These are phyloP conservation scores for Cheirogaleus major DNA, from an alignment of 2,797 vertebrate species.

Conservation along the genomic window DNA sequence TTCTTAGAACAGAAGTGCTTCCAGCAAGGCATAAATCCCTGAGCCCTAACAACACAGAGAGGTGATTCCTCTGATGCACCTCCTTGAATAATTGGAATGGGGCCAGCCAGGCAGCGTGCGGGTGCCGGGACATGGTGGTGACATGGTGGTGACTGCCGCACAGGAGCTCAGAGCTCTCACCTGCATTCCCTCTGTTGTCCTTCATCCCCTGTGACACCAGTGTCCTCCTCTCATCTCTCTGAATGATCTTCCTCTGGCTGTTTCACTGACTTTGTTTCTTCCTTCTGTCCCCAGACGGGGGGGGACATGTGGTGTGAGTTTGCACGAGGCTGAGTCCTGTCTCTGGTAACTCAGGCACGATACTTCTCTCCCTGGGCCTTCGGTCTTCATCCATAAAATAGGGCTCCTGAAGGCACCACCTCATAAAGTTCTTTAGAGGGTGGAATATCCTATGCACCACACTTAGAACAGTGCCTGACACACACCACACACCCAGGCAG, in stretches of 20 bases:
- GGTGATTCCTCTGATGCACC: background rate
- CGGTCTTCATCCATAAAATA: background rate
- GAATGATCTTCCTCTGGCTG: background rate
- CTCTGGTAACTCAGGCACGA: background rate
- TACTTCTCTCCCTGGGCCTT: background rate
- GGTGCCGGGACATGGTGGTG: background rate
- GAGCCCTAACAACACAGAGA: background rate
- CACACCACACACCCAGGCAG: background rate
- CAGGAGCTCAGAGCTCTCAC: background rate
- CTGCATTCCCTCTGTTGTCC: background rate
- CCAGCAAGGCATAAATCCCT: background rate
- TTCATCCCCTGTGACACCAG: background rate
- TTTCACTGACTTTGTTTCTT: background rate
- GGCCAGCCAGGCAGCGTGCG: rapidly evolving
- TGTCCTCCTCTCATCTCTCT: background rate
- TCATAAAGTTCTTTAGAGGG: background rate
- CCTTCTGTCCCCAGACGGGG: background rate
- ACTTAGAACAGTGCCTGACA: background rate
- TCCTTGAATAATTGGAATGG: background rate
- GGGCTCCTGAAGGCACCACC: background rate
- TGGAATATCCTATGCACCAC: background rate
- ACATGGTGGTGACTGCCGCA: rapidly evolving
- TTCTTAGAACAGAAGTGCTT: background rate
- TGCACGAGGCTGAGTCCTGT: background rate
- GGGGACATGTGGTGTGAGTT: background rate